Conservation (phyloP, 2,888 invertebrate genomes). For the Paralinhomoeus sp. region DNA sequence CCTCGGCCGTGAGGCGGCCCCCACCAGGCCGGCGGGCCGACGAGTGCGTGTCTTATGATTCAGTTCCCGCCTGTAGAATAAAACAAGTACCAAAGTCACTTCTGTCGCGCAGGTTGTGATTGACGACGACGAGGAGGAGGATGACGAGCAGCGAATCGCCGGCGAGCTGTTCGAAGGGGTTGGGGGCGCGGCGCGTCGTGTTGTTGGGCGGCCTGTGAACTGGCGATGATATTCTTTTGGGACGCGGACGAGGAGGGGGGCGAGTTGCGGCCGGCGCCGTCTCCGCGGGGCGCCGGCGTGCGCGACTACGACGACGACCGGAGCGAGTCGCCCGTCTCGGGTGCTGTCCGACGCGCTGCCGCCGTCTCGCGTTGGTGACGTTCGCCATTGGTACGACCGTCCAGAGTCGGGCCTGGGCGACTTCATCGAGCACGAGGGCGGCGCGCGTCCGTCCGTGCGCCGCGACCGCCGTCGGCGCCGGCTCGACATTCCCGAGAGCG, state of each 20-base stretch:
- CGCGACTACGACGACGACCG: conserved; percentile 47
- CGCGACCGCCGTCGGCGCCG: not conserved
- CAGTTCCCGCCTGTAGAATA: not conserved
- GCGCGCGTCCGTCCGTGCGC: conserved; percentile 10
- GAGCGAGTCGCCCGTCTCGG: conserved; percentile 8
- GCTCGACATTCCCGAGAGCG: conserved; percentile 5
- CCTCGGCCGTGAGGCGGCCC: conserved; percentile 69
- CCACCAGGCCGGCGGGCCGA: conserved; percentile 36
- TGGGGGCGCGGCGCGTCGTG: not conserved
- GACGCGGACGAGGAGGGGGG: conserved; percentile 6
- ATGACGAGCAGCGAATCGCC: conserved; percentile 19
- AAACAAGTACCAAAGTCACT: not conserved
- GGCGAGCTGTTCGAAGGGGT: conserved; percentile 24
- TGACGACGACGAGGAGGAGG: conserved; percentile 11
- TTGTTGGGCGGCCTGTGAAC: not conserved
- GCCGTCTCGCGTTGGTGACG: conserved; percentile 32
- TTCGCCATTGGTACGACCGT: not conserved
- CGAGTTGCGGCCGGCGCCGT: conserved; percentile 1
- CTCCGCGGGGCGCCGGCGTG: not conserved
- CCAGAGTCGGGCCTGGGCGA: conserved; percentile 42
- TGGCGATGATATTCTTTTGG: not conserved
- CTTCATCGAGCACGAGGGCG: conserved; percentile 87
- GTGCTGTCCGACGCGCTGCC: too few relatives aligned
- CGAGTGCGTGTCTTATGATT: conserved; percentile 6
- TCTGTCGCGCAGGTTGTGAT: conserved; percentile 29